Evolutionary conservation across 1,140 invertebrate genomes (phyloP).

Genomic region (Hermetia illucens): DNA sequence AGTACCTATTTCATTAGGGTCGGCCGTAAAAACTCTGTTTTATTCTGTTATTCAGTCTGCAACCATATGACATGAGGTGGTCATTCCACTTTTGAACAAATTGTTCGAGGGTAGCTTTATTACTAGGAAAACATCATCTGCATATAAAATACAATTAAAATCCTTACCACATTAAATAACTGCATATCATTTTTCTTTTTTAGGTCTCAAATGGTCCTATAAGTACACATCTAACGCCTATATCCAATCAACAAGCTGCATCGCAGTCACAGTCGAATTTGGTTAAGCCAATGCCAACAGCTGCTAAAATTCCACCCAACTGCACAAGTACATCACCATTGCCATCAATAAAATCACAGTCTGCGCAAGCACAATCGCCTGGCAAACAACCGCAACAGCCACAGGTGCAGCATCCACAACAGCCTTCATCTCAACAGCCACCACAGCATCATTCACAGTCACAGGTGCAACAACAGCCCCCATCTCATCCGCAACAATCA

Average conservation of each 20-base stretch:
- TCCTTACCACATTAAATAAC: background rate
- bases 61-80: too few species aligned
- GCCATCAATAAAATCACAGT: too few species aligned
- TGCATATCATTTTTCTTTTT: conserved; percentile 5
- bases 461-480: conserved; percentile 10
- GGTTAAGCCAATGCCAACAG: conserved; percentile 4
- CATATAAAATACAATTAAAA: background rate
- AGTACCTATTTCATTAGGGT: too few species aligned
- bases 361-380: too few species aligned
- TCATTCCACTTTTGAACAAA: too few species aligned
- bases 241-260: conserved; percentile 14
- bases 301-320: conserved; percentile 7
- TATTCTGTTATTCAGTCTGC: too few species aligned
- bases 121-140: background rate
- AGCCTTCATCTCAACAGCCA: conserved; percentile 6
- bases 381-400: conserved; percentile 16
- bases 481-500: conserved; percentile 3
- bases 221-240: conserved; percentile 14
- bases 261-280: conserved; percentile 4
- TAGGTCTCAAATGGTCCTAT: conserved; percentile 17
- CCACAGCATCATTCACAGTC: conserved; percentile 16
- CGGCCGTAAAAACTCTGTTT: too few species aligned
- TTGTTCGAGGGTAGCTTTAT: background rate
- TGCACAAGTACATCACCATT: conserved; percentile 9
- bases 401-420: conserved; percentile 10